phyloP scores from a whole-genome alignment of 2,113 vertebrate genomes.

The Pipa parva region DNA sequence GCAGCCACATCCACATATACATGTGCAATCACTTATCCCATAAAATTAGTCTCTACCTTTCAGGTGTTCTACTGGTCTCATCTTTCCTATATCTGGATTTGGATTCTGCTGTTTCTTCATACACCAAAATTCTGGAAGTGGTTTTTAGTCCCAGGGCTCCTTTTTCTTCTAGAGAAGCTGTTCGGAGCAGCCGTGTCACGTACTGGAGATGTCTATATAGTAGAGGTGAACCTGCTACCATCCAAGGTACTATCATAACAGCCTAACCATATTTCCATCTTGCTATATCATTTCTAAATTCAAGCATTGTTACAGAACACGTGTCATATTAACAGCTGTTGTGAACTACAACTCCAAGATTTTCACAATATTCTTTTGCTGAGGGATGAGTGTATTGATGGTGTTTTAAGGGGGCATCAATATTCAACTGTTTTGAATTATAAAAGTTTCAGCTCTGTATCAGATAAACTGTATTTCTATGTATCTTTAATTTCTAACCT shows the following conservation, averaged over 20 bases:
- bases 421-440: too few species aligned
- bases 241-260: constrained; percentile 69
- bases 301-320: too few species aligned
- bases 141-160: constrained; percentile 72
- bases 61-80: constrained; percentile 92
- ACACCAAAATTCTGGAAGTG: constrained; percentile 90
- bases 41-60: neutral
- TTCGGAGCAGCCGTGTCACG: constrained; percentile 62
- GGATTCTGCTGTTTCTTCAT: constrained; percentile 78
- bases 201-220: constrained; percentile 64
- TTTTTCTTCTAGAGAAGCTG: constrained; percentile 77
- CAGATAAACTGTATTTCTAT: neutral
- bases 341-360: too few species aligned
- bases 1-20: too few species aligned
- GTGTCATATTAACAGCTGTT: too few species aligned
- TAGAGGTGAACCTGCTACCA: constrained; percentile 81
- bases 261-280: neutral
- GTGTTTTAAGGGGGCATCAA: too few species aligned
- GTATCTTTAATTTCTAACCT: neutral
- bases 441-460: neutral
- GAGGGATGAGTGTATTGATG: too few species aligned
- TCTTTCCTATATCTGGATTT: constrained; percentile 74
- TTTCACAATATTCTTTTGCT: too few species aligned
- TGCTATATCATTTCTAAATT: too few species aligned
- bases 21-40: neutral